These are phyloP conservation scores for Gastrophysa polygoni DNA, from an alignment of 2,888 invertebrate genomes.

Conservation along the genomic window DNA sequence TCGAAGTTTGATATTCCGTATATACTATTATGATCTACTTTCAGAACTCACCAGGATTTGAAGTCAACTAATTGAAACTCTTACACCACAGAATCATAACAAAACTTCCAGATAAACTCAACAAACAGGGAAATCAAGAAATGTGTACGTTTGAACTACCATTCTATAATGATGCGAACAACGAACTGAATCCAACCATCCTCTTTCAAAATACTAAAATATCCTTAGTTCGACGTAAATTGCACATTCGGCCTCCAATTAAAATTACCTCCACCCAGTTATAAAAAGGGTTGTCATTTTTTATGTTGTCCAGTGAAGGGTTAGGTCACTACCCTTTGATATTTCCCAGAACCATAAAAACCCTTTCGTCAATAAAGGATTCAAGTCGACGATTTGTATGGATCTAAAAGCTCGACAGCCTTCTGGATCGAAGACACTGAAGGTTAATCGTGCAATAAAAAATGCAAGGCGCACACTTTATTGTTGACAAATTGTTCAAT, in stretches of 20 bases:
- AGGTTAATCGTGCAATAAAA: slow-evolving; percentile 37
- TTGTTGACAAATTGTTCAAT: slow-evolving; percentile 22
- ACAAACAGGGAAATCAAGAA: too few species aligned
- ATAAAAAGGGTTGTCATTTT: slow-evolving; percentile 44
- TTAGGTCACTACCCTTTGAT: slow-evolving; percentile 42
- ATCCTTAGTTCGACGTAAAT: slow-evolving; percentile 29
- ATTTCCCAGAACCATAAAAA: slow-evolving; percentile 44
- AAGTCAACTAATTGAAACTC: too few species aligned
- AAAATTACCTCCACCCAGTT: slow-evolving; percentile 37
- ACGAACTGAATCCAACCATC: not conserved
- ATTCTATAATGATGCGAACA: not conserved
- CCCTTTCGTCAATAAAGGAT: slow-evolving; percentile 45
- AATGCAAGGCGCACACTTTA: slow-evolving; percentile 20
- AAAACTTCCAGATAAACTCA: too few species aligned
- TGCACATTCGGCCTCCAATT: slow-evolving; percentile 46
- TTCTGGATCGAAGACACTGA: slow-evolving; percentile 16
- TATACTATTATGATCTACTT: too few species aligned
- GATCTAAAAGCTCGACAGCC: slow-evolving; percentile 14
- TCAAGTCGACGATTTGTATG: slow-evolving; percentile 25
- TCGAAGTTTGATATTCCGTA: too few species aligned
- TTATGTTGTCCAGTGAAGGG: slow-evolving; percentile 42
- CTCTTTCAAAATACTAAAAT: slow-evolving; percentile 29
- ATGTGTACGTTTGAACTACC: too few species aligned
- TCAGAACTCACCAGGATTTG: too few species aligned
- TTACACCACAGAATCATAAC: too few species aligned